Percentiles rank a stretch among this genome's conserved stretches.
Evolutionary conservation across 2,113 vertebrate species (phyloP).

Genomic region (Ancistrus triradiatus): DNA sequence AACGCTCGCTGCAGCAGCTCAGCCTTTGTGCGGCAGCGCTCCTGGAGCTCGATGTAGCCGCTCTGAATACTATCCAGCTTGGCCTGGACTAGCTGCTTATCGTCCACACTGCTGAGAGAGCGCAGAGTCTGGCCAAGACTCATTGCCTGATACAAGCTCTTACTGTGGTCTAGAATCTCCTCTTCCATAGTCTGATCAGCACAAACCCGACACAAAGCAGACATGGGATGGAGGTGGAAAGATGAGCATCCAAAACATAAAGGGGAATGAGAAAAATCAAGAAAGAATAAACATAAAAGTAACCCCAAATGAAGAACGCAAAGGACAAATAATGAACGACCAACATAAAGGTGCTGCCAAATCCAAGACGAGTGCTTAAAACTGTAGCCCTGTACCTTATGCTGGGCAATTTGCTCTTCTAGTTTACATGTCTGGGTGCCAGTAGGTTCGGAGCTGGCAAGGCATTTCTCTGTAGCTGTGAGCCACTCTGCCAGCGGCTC

Average conservation of each 20-base stretch:
- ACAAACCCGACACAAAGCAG: slow-evolving; percentile 22
- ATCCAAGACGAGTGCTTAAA: neutral
- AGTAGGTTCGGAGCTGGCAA: slow-evolving; percentile 85
- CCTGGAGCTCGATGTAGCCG: slow-evolving; percentile 87
- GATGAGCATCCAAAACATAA: slow-evolving; percentile 44
- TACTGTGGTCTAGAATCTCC: slow-evolving; percentile 84
- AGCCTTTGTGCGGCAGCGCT: slow-evolving; percentile 81
- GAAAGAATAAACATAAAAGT: slow-evolving; percentile 14
- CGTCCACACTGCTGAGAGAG: slow-evolving; percentile 86
- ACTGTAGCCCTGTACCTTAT: slow-evolving; percentile 73
- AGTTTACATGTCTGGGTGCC: slow-evolving; percentile 88
- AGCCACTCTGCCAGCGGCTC: slow-evolving; percentile 91
- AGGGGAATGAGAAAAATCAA: slow-evolving; percentile 48
- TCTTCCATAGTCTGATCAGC: slow-evolving; percentile 84
- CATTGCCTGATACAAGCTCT: slow-evolving; percentile 85
- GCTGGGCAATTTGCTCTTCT: slow-evolving; percentile 85
- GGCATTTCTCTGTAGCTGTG: slow-evolving; percentile 78
- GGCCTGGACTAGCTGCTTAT: slow-evolving; percentile 89
- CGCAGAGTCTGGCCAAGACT: slow-evolving; percentile 88
- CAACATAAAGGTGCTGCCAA: slow-evolving; percentile 12
- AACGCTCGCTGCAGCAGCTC: slow-evolving; percentile 88
- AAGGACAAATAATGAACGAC: slow-evolving; percentile 19
- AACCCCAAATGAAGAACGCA: slow-evolving; percentile 22
- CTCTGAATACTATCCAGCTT: slow-evolving; percentile 84
- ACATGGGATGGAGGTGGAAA: slow-evolving; percentile 29